phyloP scores from a whole-genome alignment of 2,797 vertebrate genomes.

The Sciaenops ocellatus region DNA sequence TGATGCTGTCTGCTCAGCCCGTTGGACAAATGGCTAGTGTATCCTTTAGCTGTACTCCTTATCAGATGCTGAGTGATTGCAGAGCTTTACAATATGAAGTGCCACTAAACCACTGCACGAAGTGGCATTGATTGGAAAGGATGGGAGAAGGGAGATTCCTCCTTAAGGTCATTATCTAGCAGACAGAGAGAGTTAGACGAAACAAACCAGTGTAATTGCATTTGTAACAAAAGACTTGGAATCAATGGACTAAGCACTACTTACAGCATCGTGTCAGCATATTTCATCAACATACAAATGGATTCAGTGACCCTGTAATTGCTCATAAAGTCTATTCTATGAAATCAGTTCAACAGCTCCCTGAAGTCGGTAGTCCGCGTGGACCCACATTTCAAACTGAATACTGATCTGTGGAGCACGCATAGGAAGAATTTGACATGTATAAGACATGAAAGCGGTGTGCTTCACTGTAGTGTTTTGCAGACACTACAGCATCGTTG shows the following conservation, averaged over 20 bases:
- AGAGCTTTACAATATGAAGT: conserved; percentile 73
- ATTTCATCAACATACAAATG: conserved; percentile 70
- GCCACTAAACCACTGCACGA: conserved; percentile 65
- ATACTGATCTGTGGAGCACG: background rate
- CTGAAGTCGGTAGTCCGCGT: background rate
- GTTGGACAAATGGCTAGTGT: conserved; percentile 29
- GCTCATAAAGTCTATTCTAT: conserved; percentile 49
- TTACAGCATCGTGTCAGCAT: conserved; percentile 53
- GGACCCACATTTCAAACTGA: background rate
- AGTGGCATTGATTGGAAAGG: conserved; percentile 77
- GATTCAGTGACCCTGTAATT: conserved; percentile 58
- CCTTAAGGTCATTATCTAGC: conserved; percentile 76
- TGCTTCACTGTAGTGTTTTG: conserved; percentile 12
- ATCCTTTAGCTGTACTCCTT: conserved; percentile 24
- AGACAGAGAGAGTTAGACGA: conserved; percentile 63
- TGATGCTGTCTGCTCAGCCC: conserved; percentile 2
- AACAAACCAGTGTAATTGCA: conserved; percentile 77
- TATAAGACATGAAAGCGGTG: background rate
- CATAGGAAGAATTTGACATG: background rate
- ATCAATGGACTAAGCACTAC: conserved; percentile 66
- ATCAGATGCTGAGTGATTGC: conserved; percentile 71
- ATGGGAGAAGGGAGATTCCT: conserved; percentile 63
- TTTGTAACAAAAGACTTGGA: conserved; percentile 72
- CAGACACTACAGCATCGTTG: background rate
- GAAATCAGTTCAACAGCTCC: conserved; percentile 21